phyloP scores from a whole-genome alignment of 2,888 invertebrate genomes.

The Eupithecia inturbata region DNA sequence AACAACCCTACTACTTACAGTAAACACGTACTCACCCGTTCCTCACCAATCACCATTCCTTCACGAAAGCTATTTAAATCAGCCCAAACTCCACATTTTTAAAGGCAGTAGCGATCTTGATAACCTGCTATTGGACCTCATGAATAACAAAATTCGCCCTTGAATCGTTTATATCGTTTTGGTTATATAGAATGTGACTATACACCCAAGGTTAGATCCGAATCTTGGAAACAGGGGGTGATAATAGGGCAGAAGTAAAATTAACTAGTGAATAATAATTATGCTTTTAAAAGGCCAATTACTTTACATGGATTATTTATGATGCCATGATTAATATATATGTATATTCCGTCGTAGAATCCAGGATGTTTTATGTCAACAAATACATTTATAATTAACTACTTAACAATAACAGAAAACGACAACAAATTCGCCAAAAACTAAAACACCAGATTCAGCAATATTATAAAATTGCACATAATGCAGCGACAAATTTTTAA shows the following conservation, averaged over 20 bases:
- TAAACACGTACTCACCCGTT: too few relatives aligned
- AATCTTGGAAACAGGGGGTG: slow-evolving; percentile 26
- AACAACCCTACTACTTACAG: too few relatives aligned
- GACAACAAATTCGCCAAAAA: not conserved
- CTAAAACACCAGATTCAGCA: not conserved
- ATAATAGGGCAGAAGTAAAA: slow-evolving; percentile 29
- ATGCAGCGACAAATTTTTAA: too few relatives aligned
- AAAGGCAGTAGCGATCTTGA: slow-evolving; percentile 63
- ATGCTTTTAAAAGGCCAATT: slow-evolving; percentile 5
- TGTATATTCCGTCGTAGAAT: not conserved
- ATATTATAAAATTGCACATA: too few relatives aligned
- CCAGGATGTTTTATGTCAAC: too few relatives aligned
- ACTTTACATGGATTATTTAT: not conserved
- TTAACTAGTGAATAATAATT: slow-evolving; percentile 20
- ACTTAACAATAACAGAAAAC: too few relatives aligned
- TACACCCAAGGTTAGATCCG: slow-evolving; percentile 62
- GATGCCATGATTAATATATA: not conserved
- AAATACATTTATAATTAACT: too few relatives aligned
- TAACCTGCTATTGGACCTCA: slow-evolving; percentile 65
- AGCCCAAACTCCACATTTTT: slow-evolving; percentile 40
- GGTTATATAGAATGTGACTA: slow-evolving; percentile 38
- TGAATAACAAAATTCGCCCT: slow-evolving; percentile 73
- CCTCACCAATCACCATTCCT: slow-evolving; percentile 34
- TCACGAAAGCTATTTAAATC: slow-evolving; percentile 45
- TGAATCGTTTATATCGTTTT: slow-evolving; percentile 62